Conservation (phyloP, 2,113 vertebrate species). For the Numenius arquata region DNA sequence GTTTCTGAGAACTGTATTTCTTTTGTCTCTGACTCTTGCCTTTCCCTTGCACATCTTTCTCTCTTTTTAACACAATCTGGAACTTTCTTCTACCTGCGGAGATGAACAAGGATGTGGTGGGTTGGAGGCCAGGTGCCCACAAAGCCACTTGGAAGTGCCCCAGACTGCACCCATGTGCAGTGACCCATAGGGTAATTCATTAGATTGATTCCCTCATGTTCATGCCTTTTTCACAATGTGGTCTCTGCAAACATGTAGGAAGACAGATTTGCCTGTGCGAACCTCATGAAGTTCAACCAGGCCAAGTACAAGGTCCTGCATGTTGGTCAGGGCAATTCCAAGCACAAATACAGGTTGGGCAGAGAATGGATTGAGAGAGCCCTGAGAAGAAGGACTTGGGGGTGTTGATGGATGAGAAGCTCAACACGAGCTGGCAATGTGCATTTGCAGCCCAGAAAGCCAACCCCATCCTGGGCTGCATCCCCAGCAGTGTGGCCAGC, state of each 20-base stretch:
- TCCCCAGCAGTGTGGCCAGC: not conserved
- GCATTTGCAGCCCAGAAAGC: not conserved
- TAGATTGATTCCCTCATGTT: not conserved
- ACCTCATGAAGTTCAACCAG: not conserved
- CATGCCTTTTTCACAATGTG: not conserved
- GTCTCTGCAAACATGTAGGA: no score
- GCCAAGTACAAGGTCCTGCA: not conserved
- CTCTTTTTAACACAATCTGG: not conserved
- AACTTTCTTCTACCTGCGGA: not conserved
- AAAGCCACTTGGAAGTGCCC: not conserved
- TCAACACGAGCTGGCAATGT: not conserved
- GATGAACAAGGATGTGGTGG: fast-evolving
- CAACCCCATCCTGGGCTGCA: not conserved
- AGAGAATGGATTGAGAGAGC: not conserved
- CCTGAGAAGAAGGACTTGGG: not conserved
- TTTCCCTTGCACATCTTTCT: not conserved
- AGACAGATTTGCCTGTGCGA: not conserved
- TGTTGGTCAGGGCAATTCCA: not conserved
- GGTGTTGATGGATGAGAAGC: not conserved
- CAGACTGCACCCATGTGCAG: not conserved
- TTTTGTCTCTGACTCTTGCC: not conserved
- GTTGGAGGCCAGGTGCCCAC: not conserved
- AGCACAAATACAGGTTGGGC: not conserved
- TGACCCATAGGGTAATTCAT: not conserved
- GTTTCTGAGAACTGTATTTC: not conserved